Base-by-base conservation (phyloP, 2,797 vertebrate species). In the Hemitrygon akajei region DNA sequence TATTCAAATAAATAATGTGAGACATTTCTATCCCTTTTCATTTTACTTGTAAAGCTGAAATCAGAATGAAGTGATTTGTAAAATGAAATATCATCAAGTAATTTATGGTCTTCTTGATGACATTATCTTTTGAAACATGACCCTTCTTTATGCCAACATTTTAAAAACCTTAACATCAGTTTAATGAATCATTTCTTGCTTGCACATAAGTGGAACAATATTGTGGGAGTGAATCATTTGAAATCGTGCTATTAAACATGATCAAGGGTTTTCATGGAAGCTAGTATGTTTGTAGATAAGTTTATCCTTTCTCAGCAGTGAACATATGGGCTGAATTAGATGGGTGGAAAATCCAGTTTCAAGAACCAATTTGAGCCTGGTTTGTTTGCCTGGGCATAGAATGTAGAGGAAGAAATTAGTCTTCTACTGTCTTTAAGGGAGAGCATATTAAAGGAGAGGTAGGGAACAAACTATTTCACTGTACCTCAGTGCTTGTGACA, bases 41-140 rank as follows among this genome's bases (percentile, higher is more conserved):
- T 84, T 47, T 58, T 84, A 56, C 47, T 10, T 84, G 47, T 56
- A 27, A 84, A 58, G 1, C 81, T 56, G 47, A 56, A 9, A 27
- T 40, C 22, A 27, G 81, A 56, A 58, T 84, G 9, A 84, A 58
- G 47, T 2, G 9, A 56, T 84, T 84, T 58, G 81, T 16, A 84
- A 56, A 56, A 58, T 84, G 47, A 56, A 25, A 20, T 25, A 82
- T 20, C 34, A 81, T 6, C 18, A 81, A 81, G 80, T 20, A 16
- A 47, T 40, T 81, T 22, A 47, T 22, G 37, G 16, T 77, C 34
- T 79, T 79, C 40, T 56, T 56, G 81, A 56, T 25, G 22, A 2
- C 22, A 84, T 84, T 84, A 84, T 11, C 81, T 84, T 82, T 84
- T 27, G 47, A 84, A 84, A 84, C 56, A 58, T 58, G 20, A 84